phyloP scores from a whole-genome alignment of 2,113 vertebrate genomes.

The Hepsetus odoe region DNA sequence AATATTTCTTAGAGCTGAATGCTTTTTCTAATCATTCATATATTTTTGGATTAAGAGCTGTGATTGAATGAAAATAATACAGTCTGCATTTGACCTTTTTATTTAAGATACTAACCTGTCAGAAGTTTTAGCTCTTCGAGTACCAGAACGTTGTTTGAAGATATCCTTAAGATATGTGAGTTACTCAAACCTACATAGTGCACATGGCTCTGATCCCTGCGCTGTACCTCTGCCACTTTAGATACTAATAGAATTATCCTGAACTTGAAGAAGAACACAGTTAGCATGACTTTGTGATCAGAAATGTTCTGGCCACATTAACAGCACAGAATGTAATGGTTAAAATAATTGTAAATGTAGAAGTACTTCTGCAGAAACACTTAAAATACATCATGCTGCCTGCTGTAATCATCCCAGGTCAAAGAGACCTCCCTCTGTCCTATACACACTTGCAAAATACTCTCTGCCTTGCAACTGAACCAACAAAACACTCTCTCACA shows the following conservation, averaged over 20 bases:
- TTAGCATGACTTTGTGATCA: background rate
- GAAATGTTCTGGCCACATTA: background rate
- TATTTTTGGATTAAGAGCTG: background rate
- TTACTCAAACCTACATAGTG: background rate
- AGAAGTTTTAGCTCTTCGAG: background rate
- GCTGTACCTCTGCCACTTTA: background rate
- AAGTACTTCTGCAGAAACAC: background rate
- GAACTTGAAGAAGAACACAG: background rate
- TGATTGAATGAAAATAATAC: too few species aligned
- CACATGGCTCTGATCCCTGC: background rate
- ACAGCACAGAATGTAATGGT: background rate
- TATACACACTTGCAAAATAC: background rate
- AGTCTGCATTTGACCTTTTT: background rate
- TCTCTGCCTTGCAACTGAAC: background rate
- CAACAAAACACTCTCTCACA: too few species aligned
- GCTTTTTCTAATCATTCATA: background rate
- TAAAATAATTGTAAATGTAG: background rate
- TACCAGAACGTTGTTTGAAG: background rate
- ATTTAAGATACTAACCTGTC: background rate
- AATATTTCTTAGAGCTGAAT: background rate
- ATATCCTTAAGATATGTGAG: background rate
- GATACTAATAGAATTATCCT: slow-evolving; percentile 5
- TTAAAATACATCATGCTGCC: background rate
- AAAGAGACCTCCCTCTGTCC: background rate
- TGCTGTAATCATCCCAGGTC: background rate